These are phyloP conservation scores for Apotomis betuletana DNA, from an alignment of 2,888 invertebrate genomes.

Conservation along the genomic window DNA sequence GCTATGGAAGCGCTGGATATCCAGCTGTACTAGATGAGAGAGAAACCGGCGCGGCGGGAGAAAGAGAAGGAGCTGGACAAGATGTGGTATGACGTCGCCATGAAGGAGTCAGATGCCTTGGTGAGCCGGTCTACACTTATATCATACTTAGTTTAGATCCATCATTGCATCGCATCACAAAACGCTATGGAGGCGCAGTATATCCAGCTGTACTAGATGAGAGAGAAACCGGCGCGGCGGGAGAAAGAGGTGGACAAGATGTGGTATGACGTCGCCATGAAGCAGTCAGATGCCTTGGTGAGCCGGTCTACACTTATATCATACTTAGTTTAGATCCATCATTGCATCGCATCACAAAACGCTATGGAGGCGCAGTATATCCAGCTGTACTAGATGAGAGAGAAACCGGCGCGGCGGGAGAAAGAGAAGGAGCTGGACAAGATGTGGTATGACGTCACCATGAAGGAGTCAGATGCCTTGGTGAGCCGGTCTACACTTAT, in stretches of 20 bases:
- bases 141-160: not conserved
- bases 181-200: constrained; percentile 79
- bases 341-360: no score
- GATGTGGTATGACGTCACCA: constrained; percentile 85
- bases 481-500: constrained; percentile 48
- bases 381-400: constrained; percentile 85
- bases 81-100: constrained; percentile 85
- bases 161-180: constrained; percentile 52
- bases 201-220: constrained; percentile 84
- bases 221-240: constrained; percentile 81
- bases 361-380: constrained; percentile 79
- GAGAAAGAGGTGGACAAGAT: constrained; percentile 82
- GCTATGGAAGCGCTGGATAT: constrained; percentile 79
- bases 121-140: constrained; percentile 49
- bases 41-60: constrained; percentile 80
- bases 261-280: constrained; percentile 85
- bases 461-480: constrained; percentile 82
- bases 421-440: constrained; percentile 82
- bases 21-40: constrained; percentile 85
- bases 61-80: constrained; percentile 82
- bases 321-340: no score
- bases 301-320: constrained; percentile 33
- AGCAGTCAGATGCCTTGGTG: constrained; percentile 80
- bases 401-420: constrained; percentile 80
- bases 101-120: constrained; percentile 82